Percentiles rank a stretch among this genome's conserved stretches.
These are phyloP conservation scores for Mactromeris polynyma DNA, from an alignment of 2,888 invertebrate species.

Conservation along the genomic window DNA sequence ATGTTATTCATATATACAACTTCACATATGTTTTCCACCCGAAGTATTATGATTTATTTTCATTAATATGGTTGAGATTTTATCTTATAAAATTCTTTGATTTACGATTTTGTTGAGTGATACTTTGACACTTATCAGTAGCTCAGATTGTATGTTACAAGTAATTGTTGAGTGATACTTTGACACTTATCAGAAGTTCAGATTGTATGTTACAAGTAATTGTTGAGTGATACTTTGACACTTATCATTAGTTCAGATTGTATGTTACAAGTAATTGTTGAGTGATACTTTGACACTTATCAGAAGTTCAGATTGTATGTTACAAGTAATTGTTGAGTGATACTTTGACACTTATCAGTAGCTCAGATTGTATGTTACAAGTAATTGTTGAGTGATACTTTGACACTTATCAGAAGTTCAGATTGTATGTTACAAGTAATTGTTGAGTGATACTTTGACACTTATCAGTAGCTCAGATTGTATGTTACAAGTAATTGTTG, in stretches of 20 bases:
- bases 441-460: background rate
- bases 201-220: background rate
- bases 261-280: background rate
- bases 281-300: background rate
- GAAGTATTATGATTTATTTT: constrained; percentile 2
- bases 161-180: background rate
- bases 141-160: background rate
- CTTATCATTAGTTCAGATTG: background rate
- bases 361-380: background rate
- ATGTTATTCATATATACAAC: background rate
- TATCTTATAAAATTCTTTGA: background rate
- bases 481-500: background rate
- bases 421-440: background rate
- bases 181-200: background rate
- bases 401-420: background rate
- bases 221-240: background rate
- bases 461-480: background rate
- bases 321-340: background rate
- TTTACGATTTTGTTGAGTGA: constrained; percentile 5
- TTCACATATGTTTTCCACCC: background rate
- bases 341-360: background rate
- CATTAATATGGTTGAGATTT: background rate
- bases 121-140: background rate
- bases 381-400: background rate
- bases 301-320: background rate